Conservation (phyloP, 92 coral and sea anemone species). For the Paramuricea clavata region DNA sequence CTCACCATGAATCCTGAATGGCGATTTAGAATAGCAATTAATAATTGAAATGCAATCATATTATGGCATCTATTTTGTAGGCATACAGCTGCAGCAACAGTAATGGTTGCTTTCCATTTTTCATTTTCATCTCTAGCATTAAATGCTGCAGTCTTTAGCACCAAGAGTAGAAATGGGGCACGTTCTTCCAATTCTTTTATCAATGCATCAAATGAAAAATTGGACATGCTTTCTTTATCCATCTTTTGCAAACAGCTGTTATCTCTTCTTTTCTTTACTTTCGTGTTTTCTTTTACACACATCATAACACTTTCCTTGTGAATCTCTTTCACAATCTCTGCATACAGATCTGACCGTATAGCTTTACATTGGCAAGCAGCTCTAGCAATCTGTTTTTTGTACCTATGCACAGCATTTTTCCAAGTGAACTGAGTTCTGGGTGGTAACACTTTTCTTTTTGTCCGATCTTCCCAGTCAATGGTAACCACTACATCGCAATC, state of each 20-base stretch:
- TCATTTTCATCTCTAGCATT: constrained; percentile 33
- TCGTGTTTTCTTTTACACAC: constrained; percentile 58
- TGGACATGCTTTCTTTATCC: constrained; percentile 56
- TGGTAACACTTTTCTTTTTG: not conserved
- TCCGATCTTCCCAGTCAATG: not conserved
- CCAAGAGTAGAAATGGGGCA: constrained; percentile 66
- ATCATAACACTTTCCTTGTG: constrained; percentile 61
- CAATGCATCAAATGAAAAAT: constrained; percentile 61
- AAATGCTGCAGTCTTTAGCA: constrained; percentile 45
- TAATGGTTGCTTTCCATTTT: constrained; percentile 59
- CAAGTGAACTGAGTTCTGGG: constrained; percentile 24
- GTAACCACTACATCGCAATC: not conserved
- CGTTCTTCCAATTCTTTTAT: constrained; percentile 47
- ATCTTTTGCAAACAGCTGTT: constrained; percentile 67
- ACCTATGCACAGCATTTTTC: constrained; percentile 19
- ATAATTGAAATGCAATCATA: constrained; percentile 79
- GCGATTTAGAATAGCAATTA: constrained; percentile 64
- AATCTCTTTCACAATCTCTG: constrained; percentile 61
- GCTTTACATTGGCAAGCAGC: constrained; percentile 64
- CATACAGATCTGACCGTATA: constrained; percentile 58
- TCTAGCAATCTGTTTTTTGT: constrained; percentile 66
- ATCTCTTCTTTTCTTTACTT: constrained; percentile 14
- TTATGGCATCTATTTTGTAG: constrained; percentile 55
- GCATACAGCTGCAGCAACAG: constrained; percentile 82
- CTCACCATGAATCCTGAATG: constrained; percentile 81